These are phyloP conservation scores for Caenorhabditis macrosperma DNA, from an alignment of 2,888 invertebrate species.

Conservation along the genomic window DNA sequence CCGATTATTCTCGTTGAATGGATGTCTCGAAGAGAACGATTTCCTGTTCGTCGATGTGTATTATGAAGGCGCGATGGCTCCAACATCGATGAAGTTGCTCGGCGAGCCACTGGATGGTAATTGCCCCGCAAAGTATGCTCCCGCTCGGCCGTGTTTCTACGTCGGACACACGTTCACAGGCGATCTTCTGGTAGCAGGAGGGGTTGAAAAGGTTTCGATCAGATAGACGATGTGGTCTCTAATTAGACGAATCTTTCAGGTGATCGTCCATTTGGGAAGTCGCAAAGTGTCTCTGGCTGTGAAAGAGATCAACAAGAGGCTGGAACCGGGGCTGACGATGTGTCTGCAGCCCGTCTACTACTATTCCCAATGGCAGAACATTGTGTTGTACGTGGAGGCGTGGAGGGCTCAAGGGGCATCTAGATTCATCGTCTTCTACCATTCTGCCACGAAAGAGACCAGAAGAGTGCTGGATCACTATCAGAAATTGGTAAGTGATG, in stretches of 20 bases:
- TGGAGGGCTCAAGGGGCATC: slow-evolving; percentile 64
- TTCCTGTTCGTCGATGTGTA: slow-evolving; percentile 23
- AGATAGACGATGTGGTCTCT: background rate
- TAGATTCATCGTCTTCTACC: slow-evolving; percentile 66
- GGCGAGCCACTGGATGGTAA: slow-evolving; percentile 21
- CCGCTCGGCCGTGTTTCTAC: slow-evolving; percentile 33
- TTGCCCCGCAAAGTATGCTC: slow-evolving; percentile 21
- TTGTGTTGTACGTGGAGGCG: slow-evolving; percentile 43
- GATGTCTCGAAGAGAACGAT: slow-evolving; percentile 14
- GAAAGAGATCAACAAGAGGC: slow-evolving; percentile 19
- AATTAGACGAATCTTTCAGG: slow-evolving; percentile 3
- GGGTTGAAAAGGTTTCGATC: slow-evolving; percentile 5
- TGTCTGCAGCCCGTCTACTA: slow-evolving; percentile 46
- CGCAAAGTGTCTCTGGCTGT: slow-evolving; percentile 16
- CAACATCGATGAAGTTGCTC: slow-evolving; percentile 8
- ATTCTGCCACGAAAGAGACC: slow-evolving; percentile 59
- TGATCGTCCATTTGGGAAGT: slow-evolving; percentile 11
- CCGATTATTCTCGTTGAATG: slow-evolving; percentile 35
- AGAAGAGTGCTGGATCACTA: slow-evolving; percentile 60
- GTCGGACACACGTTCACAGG: slow-evolving; percentile 14
- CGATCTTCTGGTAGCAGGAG: slow-evolving; percentile 3
- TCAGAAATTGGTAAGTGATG: slow-evolving; percentile 14
- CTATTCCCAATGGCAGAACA: slow-evolving; percentile 50
- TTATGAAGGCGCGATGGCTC: background rate
- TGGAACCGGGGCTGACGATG: slow-evolving; percentile 36